Percentiles rank a stretch among this genome's conserved stretches.
These are phyloP conservation scores for Microtus ochrogaster DNA, from an alignment of 2,113 vertebrate species.

Conservation along the genomic window DNA sequence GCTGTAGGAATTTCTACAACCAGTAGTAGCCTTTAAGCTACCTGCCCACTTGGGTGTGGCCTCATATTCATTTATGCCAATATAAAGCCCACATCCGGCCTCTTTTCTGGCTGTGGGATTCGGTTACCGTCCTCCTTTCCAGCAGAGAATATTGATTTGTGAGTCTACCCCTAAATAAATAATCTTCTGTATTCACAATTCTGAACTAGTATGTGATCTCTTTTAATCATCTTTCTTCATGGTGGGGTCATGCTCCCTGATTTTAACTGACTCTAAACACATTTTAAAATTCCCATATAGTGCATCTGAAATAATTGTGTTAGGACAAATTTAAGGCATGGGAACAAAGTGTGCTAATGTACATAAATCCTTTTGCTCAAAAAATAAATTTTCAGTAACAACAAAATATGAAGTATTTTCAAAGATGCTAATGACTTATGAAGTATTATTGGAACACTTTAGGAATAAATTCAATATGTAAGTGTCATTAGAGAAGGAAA, in stretches of 20 bases:
- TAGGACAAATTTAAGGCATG: not conserved
- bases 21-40: too few relatives aligned
- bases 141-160: too few relatives aligned
- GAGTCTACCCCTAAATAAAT: too few relatives aligned
- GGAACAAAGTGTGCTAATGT: constrained; percentile 44
- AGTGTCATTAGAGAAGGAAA: not conserved
- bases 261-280: constrained; percentile 40
- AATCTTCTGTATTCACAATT: too few relatives aligned
- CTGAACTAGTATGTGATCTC: too few relatives aligned
- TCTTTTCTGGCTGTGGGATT: too few relatives aligned
- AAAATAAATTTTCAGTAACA: not conserved
- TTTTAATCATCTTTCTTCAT: not conserved
- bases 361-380: not conserved
- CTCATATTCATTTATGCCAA: too few relatives aligned
- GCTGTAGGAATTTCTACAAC: too few relatives aligned
- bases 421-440: not conserved
- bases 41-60: too few relatives aligned
- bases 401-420: constrained; percentile 10
- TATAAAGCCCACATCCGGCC: too few relatives aligned
- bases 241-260: not conserved
- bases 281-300: constrained; percentile 26
- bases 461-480: constrained; percentile 3
- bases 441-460: not conserved
- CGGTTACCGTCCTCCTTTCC: too few relatives aligned
- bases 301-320: not conserved